Conservation (phyloP, 2,113 vertebrate genomes). For the Brachypteracias leptosomus region DNA sequence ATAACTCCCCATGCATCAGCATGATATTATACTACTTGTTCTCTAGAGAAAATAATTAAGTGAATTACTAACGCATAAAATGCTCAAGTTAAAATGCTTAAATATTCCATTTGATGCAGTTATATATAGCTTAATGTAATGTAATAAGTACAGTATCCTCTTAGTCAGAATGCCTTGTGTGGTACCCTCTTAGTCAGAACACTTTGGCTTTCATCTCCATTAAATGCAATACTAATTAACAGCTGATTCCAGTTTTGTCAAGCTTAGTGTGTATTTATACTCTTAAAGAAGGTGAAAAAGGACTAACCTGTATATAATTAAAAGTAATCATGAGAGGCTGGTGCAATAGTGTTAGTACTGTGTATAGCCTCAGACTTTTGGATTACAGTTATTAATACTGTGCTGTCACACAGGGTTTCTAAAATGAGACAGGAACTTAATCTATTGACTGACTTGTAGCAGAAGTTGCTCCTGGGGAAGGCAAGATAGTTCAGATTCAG, state of each 20-base stretch:
- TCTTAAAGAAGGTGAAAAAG: neutral
- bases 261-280: neutral
- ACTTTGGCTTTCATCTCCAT: slow-evolving; percentile 15
- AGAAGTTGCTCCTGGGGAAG: neutral
- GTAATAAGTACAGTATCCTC: neutral
- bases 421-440: neutral
- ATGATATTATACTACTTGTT: slow-evolving; percentile 31
- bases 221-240: slow-evolving; percentile 21
- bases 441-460: neutral
- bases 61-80: slow-evolving; percentile 69
- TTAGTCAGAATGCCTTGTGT: neutral
- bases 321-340: neutral
- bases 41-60: slow-evolving; percentile 70
- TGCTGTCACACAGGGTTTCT: neutral
- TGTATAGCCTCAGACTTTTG: neutral
- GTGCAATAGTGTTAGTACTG: neutral
- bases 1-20: slow-evolving; percentile 53
- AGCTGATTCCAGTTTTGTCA: neutral
- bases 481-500: neutral
- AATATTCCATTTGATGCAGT: slow-evolving; percentile 72
- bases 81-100: slow-evolving; percentile 68
- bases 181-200: neutral
- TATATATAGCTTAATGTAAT: slow-evolving; percentile 59
- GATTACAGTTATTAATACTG: neutral
- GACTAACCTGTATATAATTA: neutral